These are phyloP conservation scores for Parotia lawesii DNA, from an alignment of 2,113 vertebrate genomes.

Conservation along the genomic window DNA sequence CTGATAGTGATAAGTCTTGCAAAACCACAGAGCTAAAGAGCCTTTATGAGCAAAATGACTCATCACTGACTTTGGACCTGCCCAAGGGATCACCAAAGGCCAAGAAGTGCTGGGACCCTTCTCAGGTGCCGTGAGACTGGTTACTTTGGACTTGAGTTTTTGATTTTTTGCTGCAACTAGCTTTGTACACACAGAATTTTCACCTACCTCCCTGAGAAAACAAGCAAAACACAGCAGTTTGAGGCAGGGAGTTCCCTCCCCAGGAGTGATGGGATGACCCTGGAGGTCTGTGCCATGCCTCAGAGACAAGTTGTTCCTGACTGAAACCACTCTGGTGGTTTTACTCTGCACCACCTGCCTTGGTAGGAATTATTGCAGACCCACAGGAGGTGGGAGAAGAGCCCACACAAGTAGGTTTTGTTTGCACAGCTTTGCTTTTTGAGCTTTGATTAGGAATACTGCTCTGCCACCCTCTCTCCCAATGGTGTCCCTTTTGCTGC, in stretches of 20 bases:
- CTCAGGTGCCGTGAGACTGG: accelerated
- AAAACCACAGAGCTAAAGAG: background rate
- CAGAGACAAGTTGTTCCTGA: background rate
- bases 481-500: background rate
- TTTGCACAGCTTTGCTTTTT: background rate
- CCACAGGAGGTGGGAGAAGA: background rate
- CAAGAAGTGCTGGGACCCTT: background rate
- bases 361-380: background rate
- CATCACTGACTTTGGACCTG: background rate
- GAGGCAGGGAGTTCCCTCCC: background rate
- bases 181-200: background rate
- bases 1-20: background rate
- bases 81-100: background rate
- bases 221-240: background rate
- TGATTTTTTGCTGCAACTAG: background rate
- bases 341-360: background rate
- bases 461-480: background rate
- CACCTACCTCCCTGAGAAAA: background rate
- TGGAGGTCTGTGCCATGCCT: background rate
- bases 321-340: background rate
- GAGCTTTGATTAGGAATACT: background rate
- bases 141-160: background rate
- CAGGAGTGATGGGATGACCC: background rate
- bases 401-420: background rate
- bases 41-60: background rate